Evolutionary conservation across 2,888 invertebrate genomes (phyloP).

Genomic region (Willowsia nigromaculata): DNA sequence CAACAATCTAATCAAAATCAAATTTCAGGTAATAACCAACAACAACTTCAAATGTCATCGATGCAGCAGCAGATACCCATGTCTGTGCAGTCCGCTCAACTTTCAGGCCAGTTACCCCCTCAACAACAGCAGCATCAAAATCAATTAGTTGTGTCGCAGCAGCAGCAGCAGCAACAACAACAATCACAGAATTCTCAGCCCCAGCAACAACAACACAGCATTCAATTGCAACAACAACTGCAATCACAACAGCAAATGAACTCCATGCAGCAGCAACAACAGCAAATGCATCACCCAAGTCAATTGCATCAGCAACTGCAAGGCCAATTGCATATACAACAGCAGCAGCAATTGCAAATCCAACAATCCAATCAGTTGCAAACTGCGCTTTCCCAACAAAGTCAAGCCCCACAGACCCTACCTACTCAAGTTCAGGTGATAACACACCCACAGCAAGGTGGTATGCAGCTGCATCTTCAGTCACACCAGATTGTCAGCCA

Average conservation of each 20-base stretch:
- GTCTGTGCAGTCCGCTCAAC: slow-evolving; percentile 11
- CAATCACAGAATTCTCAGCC: slow-evolving; percentile 8
- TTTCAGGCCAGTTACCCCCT: neutral
- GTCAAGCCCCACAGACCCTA: neutral
- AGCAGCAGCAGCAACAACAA: slow-evolving; percentile 26
- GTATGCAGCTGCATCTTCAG: slow-evolving; percentile 54
- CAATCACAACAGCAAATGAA: slow-evolving; percentile 59
- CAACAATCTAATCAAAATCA: slow-evolving; percentile 35
- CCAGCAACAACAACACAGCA: slow-evolving; percentile 42
- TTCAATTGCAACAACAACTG: slow-evolving; percentile 53
- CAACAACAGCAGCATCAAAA: slow-evolving; percentile 41
- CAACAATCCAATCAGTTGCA: slow-evolving; percentile 62
- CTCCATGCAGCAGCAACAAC: slow-evolving; percentile 49
- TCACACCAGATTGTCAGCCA: slow-evolving; percentile 31
- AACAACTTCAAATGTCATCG: slow-evolving; percentile 44
- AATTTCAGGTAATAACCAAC: no score
- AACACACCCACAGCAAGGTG: slow-evolving; percentile 49
- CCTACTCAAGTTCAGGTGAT: slow-evolving; percentile 7
- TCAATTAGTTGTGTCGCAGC: slow-evolving; percentile 6
- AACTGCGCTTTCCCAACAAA: slow-evolving; percentile 45
- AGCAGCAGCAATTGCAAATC: slow-evolving; percentile 39
- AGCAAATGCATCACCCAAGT: slow-evolving; percentile 58
- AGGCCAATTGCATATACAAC: slow-evolving; percentile 35
- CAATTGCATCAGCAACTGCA: slow-evolving; percentile 62
- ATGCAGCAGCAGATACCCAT: slow-evolving; percentile 48